phyloP scores from a whole-genome alignment of 2,888 invertebrate species.

The Nephrotoma guestfalica region DNA sequence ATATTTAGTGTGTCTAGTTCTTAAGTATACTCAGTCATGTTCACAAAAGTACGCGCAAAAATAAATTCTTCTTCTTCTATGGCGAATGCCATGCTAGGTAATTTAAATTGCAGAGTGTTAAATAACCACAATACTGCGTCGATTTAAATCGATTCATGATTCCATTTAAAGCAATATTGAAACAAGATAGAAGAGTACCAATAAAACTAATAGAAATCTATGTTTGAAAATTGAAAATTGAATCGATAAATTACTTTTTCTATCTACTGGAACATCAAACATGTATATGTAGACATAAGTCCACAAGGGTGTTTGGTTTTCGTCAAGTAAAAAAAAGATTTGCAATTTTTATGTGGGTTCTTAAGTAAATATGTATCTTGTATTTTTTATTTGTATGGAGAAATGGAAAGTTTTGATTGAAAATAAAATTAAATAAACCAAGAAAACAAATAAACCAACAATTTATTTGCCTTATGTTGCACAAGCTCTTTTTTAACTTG shows the following conservation, averaged over 20 bases:
- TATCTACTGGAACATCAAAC: neutral
- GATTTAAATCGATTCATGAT: too few species aligned
- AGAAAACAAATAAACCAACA: neutral
- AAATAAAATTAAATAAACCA: neutral
- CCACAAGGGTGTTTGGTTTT: neutral
- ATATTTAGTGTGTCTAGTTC: too few species aligned
- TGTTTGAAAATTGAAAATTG: neutral
- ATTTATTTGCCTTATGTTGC: neutral
- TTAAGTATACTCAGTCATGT: too few species aligned
- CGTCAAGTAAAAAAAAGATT: neutral
- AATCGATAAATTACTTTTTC: neutral
- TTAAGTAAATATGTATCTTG: neutral
- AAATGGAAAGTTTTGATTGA: neutral
- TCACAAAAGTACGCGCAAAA: too few species aligned
- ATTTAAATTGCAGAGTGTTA: too few species aligned
- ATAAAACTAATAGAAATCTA: neutral
- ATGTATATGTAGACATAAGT: neutral
- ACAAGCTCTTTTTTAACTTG: neutral
- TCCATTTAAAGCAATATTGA: too few species aligned
- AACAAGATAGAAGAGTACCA: neutral
- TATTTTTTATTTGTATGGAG: neutral
- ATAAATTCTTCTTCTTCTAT: too few species aligned
- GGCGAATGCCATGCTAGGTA: too few species aligned
- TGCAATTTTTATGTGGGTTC: neutral
- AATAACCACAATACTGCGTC: too few species aligned